phyloP scores from a whole-genome alignment of 2,888 invertebrate species.

The Nomada lathburiana region DNA sequence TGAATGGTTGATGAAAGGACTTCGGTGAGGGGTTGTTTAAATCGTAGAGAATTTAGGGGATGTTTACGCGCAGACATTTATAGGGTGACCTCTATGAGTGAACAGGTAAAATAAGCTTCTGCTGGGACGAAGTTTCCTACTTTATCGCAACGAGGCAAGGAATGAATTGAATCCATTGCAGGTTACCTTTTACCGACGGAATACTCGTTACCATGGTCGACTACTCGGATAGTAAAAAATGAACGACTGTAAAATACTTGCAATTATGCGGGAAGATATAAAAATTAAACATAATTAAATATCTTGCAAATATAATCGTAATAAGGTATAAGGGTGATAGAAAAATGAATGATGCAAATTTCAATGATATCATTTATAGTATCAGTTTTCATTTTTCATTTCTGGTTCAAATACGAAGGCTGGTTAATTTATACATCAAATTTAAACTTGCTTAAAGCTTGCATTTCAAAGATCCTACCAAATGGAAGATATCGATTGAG shows the following conservation, averaged over 20 bases:
- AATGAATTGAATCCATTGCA: not conserved
- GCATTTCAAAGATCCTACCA: too few relatives aligned
- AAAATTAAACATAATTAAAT: not conserved
- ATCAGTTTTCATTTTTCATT: too few relatives aligned
- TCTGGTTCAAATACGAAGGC: too few relatives aligned
- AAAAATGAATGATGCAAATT: too few relatives aligned
- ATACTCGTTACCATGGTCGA: too few relatives aligned
- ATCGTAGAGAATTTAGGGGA: not conserved
- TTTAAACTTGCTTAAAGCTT: too few relatives aligned
- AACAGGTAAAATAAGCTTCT: not conserved
- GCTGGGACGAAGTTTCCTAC: slow-evolving; percentile 20
- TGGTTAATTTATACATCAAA: too few relatives aligned
- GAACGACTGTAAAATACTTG: not conserved
- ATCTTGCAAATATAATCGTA: too few relatives aligned
- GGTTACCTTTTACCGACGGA: slow-evolving; percentile 39
- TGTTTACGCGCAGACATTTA: not conserved
- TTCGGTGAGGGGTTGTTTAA: not conserved
- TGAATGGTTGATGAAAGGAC: not conserved
- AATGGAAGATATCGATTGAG: too few relatives aligned
- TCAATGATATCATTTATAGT: too few relatives aligned
- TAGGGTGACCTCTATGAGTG: not conserved
- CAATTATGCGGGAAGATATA: too few relatives aligned
- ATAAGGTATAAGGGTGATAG: too few relatives aligned
- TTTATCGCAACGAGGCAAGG: slow-evolving; percentile 16
- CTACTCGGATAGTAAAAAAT: not conserved